A percentile compares a stretch with the other conserved stretches of the same genome.
Conservation (phyloP, 2,113 vertebrate species). For the Verasper variegatus region DNA sequence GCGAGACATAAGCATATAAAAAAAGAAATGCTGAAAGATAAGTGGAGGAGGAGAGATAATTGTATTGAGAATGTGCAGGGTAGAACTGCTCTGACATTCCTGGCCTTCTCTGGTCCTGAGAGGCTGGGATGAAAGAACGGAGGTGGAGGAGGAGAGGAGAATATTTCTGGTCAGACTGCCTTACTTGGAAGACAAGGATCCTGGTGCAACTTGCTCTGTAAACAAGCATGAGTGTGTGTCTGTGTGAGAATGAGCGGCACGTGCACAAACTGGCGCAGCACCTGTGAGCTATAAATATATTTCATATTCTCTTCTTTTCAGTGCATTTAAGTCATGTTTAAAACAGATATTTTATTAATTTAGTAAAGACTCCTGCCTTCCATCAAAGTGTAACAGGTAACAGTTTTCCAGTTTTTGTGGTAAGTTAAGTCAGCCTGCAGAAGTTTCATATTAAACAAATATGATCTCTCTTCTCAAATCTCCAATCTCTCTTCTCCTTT, state of each 20-base stretch:
- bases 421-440: too few species aligned
- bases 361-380: too few species aligned
- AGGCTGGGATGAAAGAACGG: conserved; percentile 43
- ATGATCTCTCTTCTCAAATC: too few species aligned
- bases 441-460: too few species aligned
- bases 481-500: too few species aligned
- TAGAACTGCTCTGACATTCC: conserved; percentile 71
- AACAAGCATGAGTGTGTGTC: conserved; percentile 52
- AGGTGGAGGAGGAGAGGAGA: conserved; percentile 63
- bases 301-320: not conserved
- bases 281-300: not conserved
- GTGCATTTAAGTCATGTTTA: not conserved
- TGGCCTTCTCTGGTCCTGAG: conserved; percentile 70
- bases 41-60: conserved; percentile 27
- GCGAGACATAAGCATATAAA: not conserved
- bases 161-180: conserved; percentile 66
- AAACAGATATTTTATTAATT: not conserved
- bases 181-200: conserved; percentile 75
- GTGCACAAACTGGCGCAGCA: conserved; percentile 19
- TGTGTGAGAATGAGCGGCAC: conserved; percentile 28
- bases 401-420: too few species aligned
- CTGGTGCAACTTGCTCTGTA: conserved; percentile 61
- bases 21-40: conserved; percentile 22
- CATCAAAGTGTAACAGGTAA: too few species aligned
- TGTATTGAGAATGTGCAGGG: conserved; percentile 38